These are phyloP conservation scores for Acanthurus tractus DNA, from an alignment of 2,797 vertebrate genomes.

Conservation along the genomic window DNA sequence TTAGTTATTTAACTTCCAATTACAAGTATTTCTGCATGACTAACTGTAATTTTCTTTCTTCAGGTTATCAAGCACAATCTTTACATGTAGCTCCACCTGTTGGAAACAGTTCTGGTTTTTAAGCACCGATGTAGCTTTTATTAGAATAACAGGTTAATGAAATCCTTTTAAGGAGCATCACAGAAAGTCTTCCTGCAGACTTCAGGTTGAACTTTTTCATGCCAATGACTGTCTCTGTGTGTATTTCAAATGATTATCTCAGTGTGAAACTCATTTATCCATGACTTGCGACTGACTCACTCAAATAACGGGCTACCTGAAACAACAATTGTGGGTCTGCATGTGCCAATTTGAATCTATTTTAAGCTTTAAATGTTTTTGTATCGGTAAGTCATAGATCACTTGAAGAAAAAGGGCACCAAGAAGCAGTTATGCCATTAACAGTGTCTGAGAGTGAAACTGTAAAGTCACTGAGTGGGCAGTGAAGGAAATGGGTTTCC, in stretches of 20 bases:
- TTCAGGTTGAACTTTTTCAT: background rate
- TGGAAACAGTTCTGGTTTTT: too few species aligned
- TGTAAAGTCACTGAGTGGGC: slow-evolving; percentile 44
- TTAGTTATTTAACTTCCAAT: too few species aligned
- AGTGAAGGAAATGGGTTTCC: slow-evolving; percentile 49
- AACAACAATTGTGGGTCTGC: background rate
- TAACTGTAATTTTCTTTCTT: too few species aligned
- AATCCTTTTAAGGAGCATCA: background rate
- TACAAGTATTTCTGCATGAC: too few species aligned
- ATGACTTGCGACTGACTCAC: slow-evolving; percentile 31
- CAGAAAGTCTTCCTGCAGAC: background rate
- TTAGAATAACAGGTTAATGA: background rate
- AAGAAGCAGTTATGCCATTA: background rate
- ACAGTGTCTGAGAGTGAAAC: slow-evolving; percentile 5
- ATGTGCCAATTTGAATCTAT: slow-evolving; percentile 3
- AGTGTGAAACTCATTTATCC: background rate
- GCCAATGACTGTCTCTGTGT: background rate
- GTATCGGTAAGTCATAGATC: slow-evolving; percentile 19
- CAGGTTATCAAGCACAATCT: too few species aligned
- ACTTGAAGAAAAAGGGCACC: background rate
- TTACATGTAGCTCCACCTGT: too few species aligned
- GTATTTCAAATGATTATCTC: background rate
- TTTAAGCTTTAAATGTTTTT: slow-evolving; percentile 30
- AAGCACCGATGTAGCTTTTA: background rate
- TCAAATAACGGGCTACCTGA: slow-evolving; percentile 1